phyloP scores from a whole-genome alignment of 2,113 vertebrate genomes.

The Mesembrinibis cayennensis region DNA sequence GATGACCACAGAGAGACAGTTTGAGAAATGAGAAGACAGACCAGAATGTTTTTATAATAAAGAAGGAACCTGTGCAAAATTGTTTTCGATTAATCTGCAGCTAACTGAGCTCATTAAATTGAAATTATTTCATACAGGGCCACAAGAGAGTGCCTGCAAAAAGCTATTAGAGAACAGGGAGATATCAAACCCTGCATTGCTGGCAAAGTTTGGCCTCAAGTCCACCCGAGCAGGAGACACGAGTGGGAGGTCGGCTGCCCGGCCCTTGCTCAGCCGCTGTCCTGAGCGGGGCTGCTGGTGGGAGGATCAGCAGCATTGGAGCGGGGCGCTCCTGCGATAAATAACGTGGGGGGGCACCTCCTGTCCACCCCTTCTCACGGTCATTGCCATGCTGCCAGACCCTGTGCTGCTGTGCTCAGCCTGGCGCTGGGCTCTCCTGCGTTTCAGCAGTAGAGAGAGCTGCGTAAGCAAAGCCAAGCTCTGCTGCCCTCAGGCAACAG shows the following conservation, averaged over 20 bases:
- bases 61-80: background rate
- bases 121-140: background rate
- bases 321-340: fast-evolving
- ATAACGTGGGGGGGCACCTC: background rate
- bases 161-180: background rate
- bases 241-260: background rate
- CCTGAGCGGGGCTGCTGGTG: background rate
- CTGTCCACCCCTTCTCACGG: background rate
- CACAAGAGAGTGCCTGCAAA: background rate
- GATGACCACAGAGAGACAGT: background rate
- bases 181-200: background rate
- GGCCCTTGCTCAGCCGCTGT: background rate
- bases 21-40: background rate
- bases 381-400: fast-evolving
- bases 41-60: background rate
- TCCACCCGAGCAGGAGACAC: background rate
- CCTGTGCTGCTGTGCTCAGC: background rate
- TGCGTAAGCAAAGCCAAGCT: background rate
- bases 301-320: fast-evolving
- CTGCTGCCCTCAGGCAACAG: background rate
- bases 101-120: background rate
- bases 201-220: background rate
- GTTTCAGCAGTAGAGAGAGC: fast-evolving
- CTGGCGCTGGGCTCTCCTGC: fast-evolving
- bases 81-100: conserved; percentile 31